These are phyloP conservation scores for Nanorana parkeri DNA, from an alignment of 2,113 vertebrate genomes.

Conservation along the genomic window DNA sequence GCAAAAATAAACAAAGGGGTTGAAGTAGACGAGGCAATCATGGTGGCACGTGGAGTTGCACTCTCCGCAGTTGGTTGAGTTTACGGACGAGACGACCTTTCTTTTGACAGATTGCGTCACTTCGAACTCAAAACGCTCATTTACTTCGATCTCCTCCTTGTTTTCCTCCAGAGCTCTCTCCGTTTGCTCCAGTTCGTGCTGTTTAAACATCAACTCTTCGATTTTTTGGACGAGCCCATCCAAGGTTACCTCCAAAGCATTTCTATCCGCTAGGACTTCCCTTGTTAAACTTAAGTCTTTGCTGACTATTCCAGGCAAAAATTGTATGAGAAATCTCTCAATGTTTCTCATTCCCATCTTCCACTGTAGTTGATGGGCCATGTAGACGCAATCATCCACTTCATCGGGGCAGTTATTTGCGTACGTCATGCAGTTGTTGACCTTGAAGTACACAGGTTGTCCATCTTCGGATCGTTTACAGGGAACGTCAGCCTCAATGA, in stretches of 20 bases:
- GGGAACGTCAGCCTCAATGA: slow-evolving; percentile 38
- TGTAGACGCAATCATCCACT: not conserved
- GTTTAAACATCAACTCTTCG: not conserved
- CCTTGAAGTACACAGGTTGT: slow-evolving; percentile 49
- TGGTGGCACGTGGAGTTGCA: not conserved
- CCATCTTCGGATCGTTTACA: slow-evolving; percentile 23
- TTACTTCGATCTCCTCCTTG: not conserved
- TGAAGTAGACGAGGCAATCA: not conserved
- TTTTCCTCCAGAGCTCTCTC: not conserved
- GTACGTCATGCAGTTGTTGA: slow-evolving; percentile 49
- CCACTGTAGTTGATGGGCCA: slow-evolving; percentile 44
- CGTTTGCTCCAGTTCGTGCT: slow-evolving; percentile 50
- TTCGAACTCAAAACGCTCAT: slow-evolving; percentile 54
- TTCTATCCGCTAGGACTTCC: not conserved
- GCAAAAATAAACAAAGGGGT: not conserved
- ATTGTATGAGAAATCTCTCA: slow-evolving; percentile 42
- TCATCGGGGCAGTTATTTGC: not conserved
- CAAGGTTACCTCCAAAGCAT: slow-evolving; percentile 32
- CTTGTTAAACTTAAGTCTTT: slow-evolving; percentile 15
- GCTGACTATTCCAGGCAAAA: not conserved
- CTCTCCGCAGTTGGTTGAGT: not conserved
- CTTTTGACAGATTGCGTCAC: not conserved
- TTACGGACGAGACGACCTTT: not conserved
- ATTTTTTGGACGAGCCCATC: slow-evolving; percentile 49
- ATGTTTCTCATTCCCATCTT: not conserved